Base-by-base conservation (phyloP, 2,797 vertebrate genomes). In the Aplochiton taeniatus region DNA sequence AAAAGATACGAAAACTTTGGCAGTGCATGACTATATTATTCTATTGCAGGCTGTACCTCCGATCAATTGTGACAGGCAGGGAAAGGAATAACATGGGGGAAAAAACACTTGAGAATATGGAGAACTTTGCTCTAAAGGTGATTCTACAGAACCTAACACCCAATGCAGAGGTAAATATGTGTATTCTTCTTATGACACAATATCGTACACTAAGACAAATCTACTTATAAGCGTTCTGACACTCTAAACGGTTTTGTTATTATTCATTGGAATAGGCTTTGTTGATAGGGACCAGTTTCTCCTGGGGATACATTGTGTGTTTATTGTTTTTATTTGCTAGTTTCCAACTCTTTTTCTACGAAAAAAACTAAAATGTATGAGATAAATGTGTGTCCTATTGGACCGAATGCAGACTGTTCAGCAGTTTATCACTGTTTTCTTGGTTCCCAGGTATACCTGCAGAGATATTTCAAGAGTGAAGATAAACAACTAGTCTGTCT, bases 381-480 rank as follows among this genome's bases (percentile, higher is more conserved):
- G 2, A 31, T 6, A 31, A 31, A 3, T 3, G 31, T 31, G 31
- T 31, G 31, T 31, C 31, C 6, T 6, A 31, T 31, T 31, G 31
- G 31, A 31, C 31, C 31, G 11, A 13, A 62, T 45, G 8, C 9
- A 2, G 8, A 18, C 16, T 13, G n/a, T 44, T 3, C 12, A 4
- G 6, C 10, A 61, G 17, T 11, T 20, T 48, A 46, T 68, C 43
- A 11, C 12, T 51, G 31, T 44, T 11, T 46, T 48, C 68, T 63
- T 11, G 61, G 4, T 72, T 47, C 19, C 5, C 79, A 92, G 90
- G 75, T 4, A 0, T 0, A 31, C 42, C 60, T 91, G 0, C 72
- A 74, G 60, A 67, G 18, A 0, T 88, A 89, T 74, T 91, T 92
- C 73, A 82, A 16, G 58, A 56, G 46, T 0, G 5, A 48, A 0